Evolutionary conservation across 2,888 invertebrate genomes (phyloP).

Genomic region (Xestia ashworthii): DNA sequence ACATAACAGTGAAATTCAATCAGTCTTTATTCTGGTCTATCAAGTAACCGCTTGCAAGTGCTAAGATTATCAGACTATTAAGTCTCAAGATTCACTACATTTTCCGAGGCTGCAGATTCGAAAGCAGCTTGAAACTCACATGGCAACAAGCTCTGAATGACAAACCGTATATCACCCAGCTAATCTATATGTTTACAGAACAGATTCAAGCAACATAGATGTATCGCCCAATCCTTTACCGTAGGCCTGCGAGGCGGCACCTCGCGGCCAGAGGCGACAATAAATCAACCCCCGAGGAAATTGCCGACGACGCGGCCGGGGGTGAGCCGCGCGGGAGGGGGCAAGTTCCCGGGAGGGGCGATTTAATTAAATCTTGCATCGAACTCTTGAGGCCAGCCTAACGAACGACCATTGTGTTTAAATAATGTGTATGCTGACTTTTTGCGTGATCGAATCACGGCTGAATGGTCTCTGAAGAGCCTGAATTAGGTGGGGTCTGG

Average conservation of each 20-base stretch:
- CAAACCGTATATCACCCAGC: conserved; percentile 51
- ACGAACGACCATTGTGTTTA: conserved; percentile 90
- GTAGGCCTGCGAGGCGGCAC: conserved; percentile 76
- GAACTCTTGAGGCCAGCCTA: conserved; percentile 90
- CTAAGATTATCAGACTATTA: neutral
- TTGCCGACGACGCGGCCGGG: conserved; percentile 82
- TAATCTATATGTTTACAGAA: conserved; percentile 66
- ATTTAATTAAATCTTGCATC: conserved; percentile 92
- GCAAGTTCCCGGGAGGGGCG: conserved; percentile 75
- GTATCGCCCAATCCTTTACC: conserved; percentile 86
- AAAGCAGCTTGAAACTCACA: neutral
- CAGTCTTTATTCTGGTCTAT: neutral
- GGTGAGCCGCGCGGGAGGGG: conserved; percentile 63
- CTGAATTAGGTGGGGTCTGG: conserved; percentile 70
- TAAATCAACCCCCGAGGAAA: conserved; percentile 90
- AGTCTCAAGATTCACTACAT: neutral
- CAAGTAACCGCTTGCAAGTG: too few species aligned
- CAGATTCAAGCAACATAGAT: conserved; percentile 69
- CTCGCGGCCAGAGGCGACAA: conserved; percentile 85
- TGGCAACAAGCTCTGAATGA: conserved; percentile 23
- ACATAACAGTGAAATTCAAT: neutral
- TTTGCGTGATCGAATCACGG: conserved; percentile 80
- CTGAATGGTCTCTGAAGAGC: conserved; percentile 68
- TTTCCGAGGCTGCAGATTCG: neutral
- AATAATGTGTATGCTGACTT: conserved; percentile 89